These are phyloP conservation scores for Cladopsammia gracilis DNA, from an alignment of 64 coral and sea anemone species.

Conservation along the genomic window DNA sequence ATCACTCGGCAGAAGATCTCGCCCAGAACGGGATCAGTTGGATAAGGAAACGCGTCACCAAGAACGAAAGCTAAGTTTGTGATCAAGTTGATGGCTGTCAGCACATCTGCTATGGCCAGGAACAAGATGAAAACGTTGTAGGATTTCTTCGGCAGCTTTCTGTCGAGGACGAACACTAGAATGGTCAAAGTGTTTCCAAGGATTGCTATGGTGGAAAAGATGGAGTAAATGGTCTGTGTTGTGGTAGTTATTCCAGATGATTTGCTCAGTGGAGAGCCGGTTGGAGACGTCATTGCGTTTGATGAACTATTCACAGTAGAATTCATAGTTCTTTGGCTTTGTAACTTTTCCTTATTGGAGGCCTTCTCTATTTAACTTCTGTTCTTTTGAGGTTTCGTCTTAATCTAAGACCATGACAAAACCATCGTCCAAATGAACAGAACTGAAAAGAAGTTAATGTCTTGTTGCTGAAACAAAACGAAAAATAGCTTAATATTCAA, in stretches of 20 bases:
- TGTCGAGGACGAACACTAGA: constrained; percentile 35
- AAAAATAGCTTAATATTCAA: no score
- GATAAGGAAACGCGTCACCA: constrained; percentile 44
- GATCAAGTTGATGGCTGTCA: constrained; percentile 23
- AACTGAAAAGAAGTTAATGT: no score
- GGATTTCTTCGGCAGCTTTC: constrained; percentile 27
- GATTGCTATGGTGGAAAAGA: constrained; percentile 1
- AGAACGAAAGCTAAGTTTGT: constrained; percentile 4
- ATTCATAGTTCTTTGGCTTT: neutral
- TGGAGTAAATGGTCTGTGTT: no score
- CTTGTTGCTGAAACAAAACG: no score
- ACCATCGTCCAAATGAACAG: no score
- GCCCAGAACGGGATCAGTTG: neutral
- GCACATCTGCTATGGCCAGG: constrained; percentile 32
- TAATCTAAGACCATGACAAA: no score
- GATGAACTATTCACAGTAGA: neutral
- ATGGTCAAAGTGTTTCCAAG: constrained; percentile 41
- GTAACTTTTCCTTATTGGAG: neutral
- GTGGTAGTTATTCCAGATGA: neutral
- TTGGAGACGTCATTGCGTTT: neutral
- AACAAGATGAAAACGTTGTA: constrained; percentile 30
- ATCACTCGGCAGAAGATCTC: constrained; percentile 19
- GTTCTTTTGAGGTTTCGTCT: no score
- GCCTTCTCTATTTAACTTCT: no score
- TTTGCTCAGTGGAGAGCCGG: neutral